Percentiles rank a stretch among this genome's conserved stretches.
Evolutionary conservation across 2,797 vertebrate genomes (phyloP).

Genomic region (Epinephelus coioides): DNA sequence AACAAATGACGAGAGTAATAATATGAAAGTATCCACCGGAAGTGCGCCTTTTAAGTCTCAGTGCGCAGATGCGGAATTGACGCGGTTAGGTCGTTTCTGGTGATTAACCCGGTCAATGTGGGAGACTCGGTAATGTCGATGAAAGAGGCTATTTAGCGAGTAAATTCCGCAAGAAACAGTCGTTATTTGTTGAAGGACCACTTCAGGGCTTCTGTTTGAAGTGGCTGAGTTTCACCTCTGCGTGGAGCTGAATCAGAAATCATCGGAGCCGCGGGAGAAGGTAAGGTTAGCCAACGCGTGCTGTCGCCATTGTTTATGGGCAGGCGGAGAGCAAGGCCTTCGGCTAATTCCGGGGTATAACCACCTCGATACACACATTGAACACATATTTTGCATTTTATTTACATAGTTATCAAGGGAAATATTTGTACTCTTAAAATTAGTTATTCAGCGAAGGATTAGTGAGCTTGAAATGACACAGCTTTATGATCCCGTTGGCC

Average conservation of each 20-base stretch:
- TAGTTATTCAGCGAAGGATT: fast-evolving
- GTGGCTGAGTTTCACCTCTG: neutral
- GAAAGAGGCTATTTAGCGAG: neutral
- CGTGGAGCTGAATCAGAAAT: slow-evolving; percentile 23
- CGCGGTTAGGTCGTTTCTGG: neutral
- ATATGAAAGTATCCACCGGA: slow-evolving; percentile 4
- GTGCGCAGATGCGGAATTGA: slow-evolving; percentile 66
- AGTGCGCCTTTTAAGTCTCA: neutral
- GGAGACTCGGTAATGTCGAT: neutral
- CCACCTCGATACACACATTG: fast-evolving
- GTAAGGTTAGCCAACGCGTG: slow-evolving; percentile 68
- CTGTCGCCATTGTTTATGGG: slow-evolving; percentile 79
- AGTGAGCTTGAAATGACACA: neutral
- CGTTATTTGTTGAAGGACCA: fast-evolving
- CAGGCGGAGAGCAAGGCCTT: slow-evolving; percentile 44
- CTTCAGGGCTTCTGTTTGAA: neutral
- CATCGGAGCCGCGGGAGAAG: slow-evolving; percentile 50
- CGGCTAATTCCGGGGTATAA: neutral
- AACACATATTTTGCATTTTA: fast-evolving
- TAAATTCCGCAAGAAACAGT: fast-evolving
- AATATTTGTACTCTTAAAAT: fast-evolving
- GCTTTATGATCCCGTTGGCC: neutral
- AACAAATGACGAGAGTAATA: too few species aligned
- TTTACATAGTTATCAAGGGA: fast-evolving
- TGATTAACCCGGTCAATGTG: slow-evolving; percentile 27